Evolutionary conservation across 2,113 vertebrate species (phyloP).

Genomic region (Monopterus albus): DNA sequence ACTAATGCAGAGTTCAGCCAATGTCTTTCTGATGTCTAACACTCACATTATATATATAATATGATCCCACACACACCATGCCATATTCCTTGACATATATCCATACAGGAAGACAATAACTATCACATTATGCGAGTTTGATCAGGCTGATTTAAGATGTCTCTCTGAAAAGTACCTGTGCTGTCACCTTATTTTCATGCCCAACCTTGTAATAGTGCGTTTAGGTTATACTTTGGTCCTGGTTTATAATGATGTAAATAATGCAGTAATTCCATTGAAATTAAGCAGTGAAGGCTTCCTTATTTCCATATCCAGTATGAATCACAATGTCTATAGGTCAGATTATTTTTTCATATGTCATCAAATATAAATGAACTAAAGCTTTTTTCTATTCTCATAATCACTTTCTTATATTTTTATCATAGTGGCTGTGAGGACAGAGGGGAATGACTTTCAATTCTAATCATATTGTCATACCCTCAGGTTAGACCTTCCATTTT

Average conservation of each 20-base stretch:
- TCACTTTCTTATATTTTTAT: conserved; percentile 78
- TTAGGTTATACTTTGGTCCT: conserved; percentile 26
- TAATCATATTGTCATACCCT: conserved; percentile 73
- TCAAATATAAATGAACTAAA: conserved; percentile 79
- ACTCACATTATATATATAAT: conserved; percentile 44
- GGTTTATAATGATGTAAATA: conserved; percentile 65
- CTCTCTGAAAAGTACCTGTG: conserved; percentile 37
- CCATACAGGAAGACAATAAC: conserved; percentile 50
- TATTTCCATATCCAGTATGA: conserved; percentile 46
- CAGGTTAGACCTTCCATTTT: conserved; percentile 68
- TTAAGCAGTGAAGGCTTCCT: conserved; percentile 38
- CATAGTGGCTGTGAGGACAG: conserved; percentile 65
- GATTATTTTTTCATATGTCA: conserved; percentile 76
- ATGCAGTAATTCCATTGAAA: conserved; percentile 65
- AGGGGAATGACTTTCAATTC: conserved; percentile 71
- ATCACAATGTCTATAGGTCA: conserved; percentile 72
- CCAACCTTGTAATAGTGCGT: conserved; percentile 67
- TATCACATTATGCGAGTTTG: conserved; percentile 63
- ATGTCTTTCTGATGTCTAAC: conserved; percentile 47
- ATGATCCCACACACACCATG: conserved; percentile 51
- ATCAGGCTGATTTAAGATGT: conserved; percentile 56
- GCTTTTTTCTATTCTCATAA: conserved; percentile 67
- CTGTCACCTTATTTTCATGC: conserved; percentile 67
- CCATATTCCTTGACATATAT: conserved; percentile 58
- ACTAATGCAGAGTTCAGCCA: conserved; percentile 44